Base-by-base conservation (phyloP, 2,113 vertebrate genomes). In the Protobothrops flavoviridis region DNA sequence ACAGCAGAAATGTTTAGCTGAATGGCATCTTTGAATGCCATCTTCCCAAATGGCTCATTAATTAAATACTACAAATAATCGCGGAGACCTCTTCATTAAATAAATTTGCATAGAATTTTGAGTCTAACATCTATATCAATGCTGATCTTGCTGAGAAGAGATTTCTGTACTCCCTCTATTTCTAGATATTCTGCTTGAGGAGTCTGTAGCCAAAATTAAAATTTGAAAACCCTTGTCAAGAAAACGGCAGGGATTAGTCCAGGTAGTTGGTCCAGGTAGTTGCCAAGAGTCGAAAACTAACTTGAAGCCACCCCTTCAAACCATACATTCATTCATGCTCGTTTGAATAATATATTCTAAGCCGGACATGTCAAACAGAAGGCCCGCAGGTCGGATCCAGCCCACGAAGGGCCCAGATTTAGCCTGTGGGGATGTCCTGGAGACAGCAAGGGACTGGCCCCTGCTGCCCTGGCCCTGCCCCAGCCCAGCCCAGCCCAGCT, bases 151-250 rank as follows among this genome's bases (percentile, higher is more conserved):
- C 53, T 57, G 26, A 85, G 5, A 0, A 0, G 0, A 90, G 69
- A 87, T 93, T 90, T n/a, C 57, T 94, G 69, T 29, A 94, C 9
- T 92, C 59, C 45, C 29, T 52, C 8, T 33, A 2, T 26, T n/a
- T 91, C n/a, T 91, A 74, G 53, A 11, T 29, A 94, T 90, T 95
- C 56, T 93, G 0, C 94, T 95, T 95, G 87, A 94, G 94, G 92
- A 94, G 92, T 69, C 57, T 29, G 21, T 92, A 91, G 52, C 90
- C 94, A 95, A 95, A n/a, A 69, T 69, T 69, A 8, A 81, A 81
- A 74, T 74, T 74, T 74, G n/a, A 74, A 74, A 81, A 81, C 2
- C 6, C 17, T 81, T 81, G 69, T 33, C 69, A 81, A 81, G 15
- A 81, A 81, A 81, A 39, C 17, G 20, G 74, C 33, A 43, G 15